Percentiles rank a stretch among this genome's conserved stretches.
phyloP scores from a whole-genome alignment of 2,797 vertebrate species.

The Oophaga sylvatica region DNA sequence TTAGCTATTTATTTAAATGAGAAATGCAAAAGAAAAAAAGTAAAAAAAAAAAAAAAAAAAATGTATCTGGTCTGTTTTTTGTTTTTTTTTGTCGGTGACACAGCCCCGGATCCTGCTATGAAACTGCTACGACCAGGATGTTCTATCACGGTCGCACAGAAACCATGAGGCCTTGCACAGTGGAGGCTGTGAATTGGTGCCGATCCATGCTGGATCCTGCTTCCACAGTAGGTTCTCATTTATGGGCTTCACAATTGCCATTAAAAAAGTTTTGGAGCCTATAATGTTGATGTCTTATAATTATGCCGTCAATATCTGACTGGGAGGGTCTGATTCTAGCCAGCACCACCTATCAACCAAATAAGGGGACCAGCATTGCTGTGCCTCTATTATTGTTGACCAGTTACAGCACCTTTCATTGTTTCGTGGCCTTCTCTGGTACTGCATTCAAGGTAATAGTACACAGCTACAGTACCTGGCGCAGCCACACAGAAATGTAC shows the following conservation, averaged over 20 bases:
- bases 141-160: conserved; percentile 97
- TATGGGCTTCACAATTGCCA: neutral
- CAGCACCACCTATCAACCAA: neutral
- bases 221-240: conserved; percentile 73
- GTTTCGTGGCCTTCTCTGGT: neutral
- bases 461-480: neutral
- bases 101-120: conserved; percentile 92
- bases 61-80: neutral
- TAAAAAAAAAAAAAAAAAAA: neutral
- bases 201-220: conserved; percentile 83
- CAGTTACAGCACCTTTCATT: neutral
- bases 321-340: too few relatives aligned
- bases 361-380: neutral
- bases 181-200: conserved; percentile 87
- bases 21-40: neutral
- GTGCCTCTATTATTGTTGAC: neutral
- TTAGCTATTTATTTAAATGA: too few relatives aligned
- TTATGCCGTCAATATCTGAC: too few relatives aligned
- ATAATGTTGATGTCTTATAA: neutral
- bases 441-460: neutral
- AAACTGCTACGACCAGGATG: conserved; percentile 89
- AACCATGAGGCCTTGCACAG: conserved; percentile 88
- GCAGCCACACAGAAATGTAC: neutral
- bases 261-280: neutral
- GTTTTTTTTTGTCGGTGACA: neutral